Conservation (phyloP, 2,113 vertebrate species). For the Cynoglossus semilaevis region DNA sequence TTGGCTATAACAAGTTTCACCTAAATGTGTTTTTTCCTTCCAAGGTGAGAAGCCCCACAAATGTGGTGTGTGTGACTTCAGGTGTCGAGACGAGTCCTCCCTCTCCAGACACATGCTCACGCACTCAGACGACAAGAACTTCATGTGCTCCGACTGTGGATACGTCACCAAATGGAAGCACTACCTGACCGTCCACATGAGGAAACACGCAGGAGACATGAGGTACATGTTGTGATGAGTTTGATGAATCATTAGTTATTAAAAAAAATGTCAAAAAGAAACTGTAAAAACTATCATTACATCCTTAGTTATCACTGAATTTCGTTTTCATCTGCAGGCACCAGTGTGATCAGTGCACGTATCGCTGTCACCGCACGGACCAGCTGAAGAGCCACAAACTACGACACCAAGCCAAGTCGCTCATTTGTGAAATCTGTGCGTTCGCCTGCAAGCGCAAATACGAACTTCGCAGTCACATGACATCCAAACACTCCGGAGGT, state of each 20-base stretch:
- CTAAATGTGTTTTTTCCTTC: neutral
- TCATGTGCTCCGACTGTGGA: conserved; percentile 96
- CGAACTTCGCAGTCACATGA: conserved; percentile 92
- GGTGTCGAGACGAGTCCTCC: conserved; percentile 93
- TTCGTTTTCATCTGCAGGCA: conserved; percentile 75
- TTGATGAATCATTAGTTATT: too few relatives aligned
- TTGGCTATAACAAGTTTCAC: too few relatives aligned
- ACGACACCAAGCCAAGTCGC: conserved; percentile 89
- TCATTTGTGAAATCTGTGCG: conserved; percentile 95
- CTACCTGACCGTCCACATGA: conserved; percentile 94
- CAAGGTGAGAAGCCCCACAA: conserved; percentile 96
- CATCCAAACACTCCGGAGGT: conserved; percentile 79
- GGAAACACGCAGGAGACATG: conserved; percentile 95
- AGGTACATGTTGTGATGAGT: conserved; percentile 75
- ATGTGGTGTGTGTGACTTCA: conserved; percentile 90
- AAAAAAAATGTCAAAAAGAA: too few relatives aligned
- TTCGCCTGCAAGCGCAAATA: conserved; percentile 94
- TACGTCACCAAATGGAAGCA: conserved; percentile 99
- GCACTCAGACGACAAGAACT: conserved; percentile 89
- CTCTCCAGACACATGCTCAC: conserved; percentile 97
- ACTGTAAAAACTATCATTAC: neutral
- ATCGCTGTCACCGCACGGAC: conserved; percentile 93
- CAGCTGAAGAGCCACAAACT: conserved; percentile 97
- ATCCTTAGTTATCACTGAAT: neutral
- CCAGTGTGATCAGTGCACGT: conserved; percentile 90